Evolutionary conservation across 2,797 vertebrate genomes (phyloP).

Genomic region (Alca torda): DNA sequence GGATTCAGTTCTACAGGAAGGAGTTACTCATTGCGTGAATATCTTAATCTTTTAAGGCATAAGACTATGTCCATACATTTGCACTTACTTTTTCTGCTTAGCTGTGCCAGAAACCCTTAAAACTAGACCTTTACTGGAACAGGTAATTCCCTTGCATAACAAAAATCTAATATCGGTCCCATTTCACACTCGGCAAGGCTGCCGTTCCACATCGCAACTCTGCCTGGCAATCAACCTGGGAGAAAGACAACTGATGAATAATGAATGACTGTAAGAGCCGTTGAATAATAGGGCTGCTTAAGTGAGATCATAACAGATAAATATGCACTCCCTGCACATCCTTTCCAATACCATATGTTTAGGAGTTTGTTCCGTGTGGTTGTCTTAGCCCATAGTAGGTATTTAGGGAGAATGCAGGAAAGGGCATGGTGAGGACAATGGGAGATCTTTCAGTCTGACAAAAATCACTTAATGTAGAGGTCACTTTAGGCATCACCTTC

Average conservation of each 20-base stretch:
- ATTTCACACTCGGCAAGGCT: not conserved
- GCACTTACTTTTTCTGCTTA: not conserved
- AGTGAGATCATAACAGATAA: conserved; percentile 29
- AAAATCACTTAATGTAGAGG: not conserved
- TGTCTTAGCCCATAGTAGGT: not conserved
- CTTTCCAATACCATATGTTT: not conserved
- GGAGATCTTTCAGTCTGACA: not conserved
- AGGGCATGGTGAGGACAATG: not conserved
- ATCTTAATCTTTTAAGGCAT: not conserved
- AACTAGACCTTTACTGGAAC: not conserved
- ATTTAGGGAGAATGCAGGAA: not conserved
- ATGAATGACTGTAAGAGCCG: not conserved
- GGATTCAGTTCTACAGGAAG: not conserved
- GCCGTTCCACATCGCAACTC: not conserved
- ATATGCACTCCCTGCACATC: not conserved
- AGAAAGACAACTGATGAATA: conserved; percentile 15
- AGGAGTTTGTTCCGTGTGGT: not conserved
- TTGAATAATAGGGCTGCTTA: not conserved
- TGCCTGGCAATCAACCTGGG: not conserved
- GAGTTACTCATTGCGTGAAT: not conserved
- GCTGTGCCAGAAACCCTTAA: not conserved
- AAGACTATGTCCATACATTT: not conserved
- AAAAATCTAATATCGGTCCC: not conserved
- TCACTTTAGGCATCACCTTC: not conserved
- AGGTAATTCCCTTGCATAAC: not conserved